Evolutionary conservation across 2,113 vertebrate genomes (phyloP).

Genomic region (Platysteira castanea): DNA sequence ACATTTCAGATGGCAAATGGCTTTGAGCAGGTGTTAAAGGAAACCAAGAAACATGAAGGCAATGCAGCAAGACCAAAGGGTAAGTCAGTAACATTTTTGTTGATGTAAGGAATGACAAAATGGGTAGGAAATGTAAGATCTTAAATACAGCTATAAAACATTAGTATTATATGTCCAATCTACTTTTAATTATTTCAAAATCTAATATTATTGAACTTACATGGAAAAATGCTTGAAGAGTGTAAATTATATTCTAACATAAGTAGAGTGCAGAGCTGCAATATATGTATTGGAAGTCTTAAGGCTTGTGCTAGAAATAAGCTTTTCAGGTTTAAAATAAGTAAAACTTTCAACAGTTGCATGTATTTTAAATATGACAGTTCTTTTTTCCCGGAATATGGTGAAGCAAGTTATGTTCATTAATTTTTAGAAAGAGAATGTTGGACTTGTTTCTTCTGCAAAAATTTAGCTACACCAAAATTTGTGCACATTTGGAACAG

Average conservation of each 20-base stretch:
- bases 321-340: background rate
- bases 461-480: background rate
- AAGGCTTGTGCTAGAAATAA: background rate
- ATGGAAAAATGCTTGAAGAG: background rate
- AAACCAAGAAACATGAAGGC: conserved; percentile 29
- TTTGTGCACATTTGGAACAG: background rate
- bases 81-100: conserved; percentile 30
- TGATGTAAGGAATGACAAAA: background rate
- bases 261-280: background rate
- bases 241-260: background rate
- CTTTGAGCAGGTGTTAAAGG: conserved; percentile 49
- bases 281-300: background rate
- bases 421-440: background rate
- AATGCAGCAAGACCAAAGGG: background rate
- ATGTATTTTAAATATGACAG: background rate
- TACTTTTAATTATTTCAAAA: background rate
- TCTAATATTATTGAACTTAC: background rate
- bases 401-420: background rate
- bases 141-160: background rate
- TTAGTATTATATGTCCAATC: background rate
- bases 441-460: background rate
- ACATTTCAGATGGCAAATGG: conserved; percentile 55
- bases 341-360: background rate
- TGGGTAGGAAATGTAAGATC: background rate
- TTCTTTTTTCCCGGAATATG: background rate